Base-by-base conservation (phyloP, 2,113 vertebrate species). In the Phrynocephalus versicolor region DNA sequence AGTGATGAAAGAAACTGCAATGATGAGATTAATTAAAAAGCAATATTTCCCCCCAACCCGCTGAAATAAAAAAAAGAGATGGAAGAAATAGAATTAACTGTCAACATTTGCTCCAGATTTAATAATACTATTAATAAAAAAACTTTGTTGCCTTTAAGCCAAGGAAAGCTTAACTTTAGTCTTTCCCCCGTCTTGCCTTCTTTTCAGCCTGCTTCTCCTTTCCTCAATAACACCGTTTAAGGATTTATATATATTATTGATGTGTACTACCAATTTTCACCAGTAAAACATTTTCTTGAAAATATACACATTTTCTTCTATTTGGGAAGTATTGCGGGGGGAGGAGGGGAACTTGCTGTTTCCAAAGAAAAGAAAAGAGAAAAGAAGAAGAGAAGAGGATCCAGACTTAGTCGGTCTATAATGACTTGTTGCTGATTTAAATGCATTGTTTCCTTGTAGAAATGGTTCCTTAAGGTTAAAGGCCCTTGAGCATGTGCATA, bases 11-110 rank as follows among this genome's bases (percentile, higher is more conserved):
- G 91, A 89, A 88, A 89, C 84, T 58, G 86, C 81, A 85, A 74
- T 78, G 84, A 88, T 92, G 88, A 92, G 94, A 95, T 91, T 93
- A 95, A 95, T 95, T 91, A 94, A 94, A 96, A 94, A 85, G 89
- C 92, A 94, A 94, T 96, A 93, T 94, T 95, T 92, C 79, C 64
- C 69, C 70, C 69, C 69, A 55, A n/a, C 74, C 76, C 41, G 81
- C 71, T 90, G 92, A 89, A 91, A 76, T 88, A 85, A 82, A 27
- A 80, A 27, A 0, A 14, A 89, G 83, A 84, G 83, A 84, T 19
- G 73, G 19, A 0, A 21, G 75, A 89, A 94, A 86, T 79, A 69
- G 86, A 90, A 90, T 84, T 81, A 83, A 37, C 84, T 91, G 87
- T 65, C 71, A 37, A 87, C 90, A 71, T 94, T 93, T 88, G 83